A percentile compares a stretch with the other conserved stretches of the same genome.
Evolutionary conservation across 2,888 invertebrate species (phyloP).

Genomic region (Mesorhabditis sp.): DNA sequence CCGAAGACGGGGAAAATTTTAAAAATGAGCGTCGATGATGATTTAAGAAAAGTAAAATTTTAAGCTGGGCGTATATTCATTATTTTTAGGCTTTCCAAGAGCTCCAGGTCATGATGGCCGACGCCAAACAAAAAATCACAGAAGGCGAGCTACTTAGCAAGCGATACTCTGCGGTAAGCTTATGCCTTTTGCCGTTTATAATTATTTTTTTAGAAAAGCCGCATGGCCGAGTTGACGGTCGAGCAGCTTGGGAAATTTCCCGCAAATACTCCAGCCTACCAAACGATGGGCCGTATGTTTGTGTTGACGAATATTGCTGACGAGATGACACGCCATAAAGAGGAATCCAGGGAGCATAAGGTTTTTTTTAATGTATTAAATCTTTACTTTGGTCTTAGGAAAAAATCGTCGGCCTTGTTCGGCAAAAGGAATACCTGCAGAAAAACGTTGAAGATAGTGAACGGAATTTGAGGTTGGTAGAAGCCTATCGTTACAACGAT

Average conservation of each 20-base stretch:
- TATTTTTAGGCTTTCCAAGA: conserved; percentile 36
- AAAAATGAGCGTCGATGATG: conserved; percentile 1
- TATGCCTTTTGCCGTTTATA: conserved; percentile 4
- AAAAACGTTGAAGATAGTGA: conserved; percentile 78
- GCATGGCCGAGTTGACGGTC: neutral
- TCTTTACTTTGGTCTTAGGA: conserved; percentile 19
- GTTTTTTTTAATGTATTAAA: neutral
- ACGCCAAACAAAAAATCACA: conserved; percentile 28
- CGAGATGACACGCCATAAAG: conserved; percentile 27
- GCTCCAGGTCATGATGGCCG: conserved; percentile 36
- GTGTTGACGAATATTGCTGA: conserved; percentile 25
- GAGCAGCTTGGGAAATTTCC: neutral
- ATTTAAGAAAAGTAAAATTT: neutral
- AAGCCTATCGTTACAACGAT: neutral
- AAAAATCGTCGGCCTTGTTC: conserved; percentile 60
- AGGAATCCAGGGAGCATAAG: conserved; percentile 27
- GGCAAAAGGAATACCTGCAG: conserved; percentile 76
- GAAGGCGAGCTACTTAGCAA: conserved; percentile 31
- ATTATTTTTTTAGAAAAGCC: neutral
- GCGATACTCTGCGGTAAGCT: conserved; percentile 21
- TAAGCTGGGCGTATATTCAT: neutral
- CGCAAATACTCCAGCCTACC: conserved; percentile 9
- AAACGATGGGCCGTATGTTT: conserved; percentile 37
- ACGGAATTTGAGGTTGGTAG: conserved; percentile 72
- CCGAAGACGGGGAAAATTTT: neutral